Base-by-base conservation (phyloP, 2,888 invertebrate species). In the Junonia oenone region DNA sequence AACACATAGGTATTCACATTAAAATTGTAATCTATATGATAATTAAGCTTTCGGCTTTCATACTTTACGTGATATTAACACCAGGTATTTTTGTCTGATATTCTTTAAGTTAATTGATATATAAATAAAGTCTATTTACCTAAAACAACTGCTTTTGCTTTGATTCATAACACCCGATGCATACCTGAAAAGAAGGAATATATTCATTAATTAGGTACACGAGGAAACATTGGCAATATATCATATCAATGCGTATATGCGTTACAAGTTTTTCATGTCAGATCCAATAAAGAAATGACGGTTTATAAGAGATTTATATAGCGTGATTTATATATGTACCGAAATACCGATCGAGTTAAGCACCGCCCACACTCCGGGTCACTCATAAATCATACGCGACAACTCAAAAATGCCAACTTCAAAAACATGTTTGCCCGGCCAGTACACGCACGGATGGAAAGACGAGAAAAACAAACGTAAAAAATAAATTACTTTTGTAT, bases 401-500 rank as follows among this genome's bases (percentile, higher is more conserved):
- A 89, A 84, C 81, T 89, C 86, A 88, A 90, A 90, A 89, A 89
- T 85, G 89, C 87, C 87, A 86, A 88, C 88, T 83, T 83, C 82
- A 84, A 86, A 86, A 89, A 88, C 88, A 87, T 86, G 87, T 79
- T 83, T 77, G 82, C 78, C 79, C 73, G 82, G 76, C 82, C 88
- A 81, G 86, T 86, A 83, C 86, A 84, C 85, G 86, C 84, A 83
- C 82, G 83, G 78, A 80, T 73, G 81, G 73, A 81, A 83, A 85
- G 83, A 84, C 83, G 85, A 86, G 88, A 86, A 88, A 89, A 89
- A 89, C 85, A 89, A 88, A 88, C 82, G 78, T 76, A 87, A 88
- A 89, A 88, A 88, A 89, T 87, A 88, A 88, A 90, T 89, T 83
- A 89, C 89, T 86, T 89, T 90, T 87, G 90, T 90, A 84, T 87